A percentile compares a stretch with the other conserved stretches of the same genome.
phyloP scores from a whole-genome alignment of 2,797 vertebrate species.

The Labroides dimidiatus region DNA sequence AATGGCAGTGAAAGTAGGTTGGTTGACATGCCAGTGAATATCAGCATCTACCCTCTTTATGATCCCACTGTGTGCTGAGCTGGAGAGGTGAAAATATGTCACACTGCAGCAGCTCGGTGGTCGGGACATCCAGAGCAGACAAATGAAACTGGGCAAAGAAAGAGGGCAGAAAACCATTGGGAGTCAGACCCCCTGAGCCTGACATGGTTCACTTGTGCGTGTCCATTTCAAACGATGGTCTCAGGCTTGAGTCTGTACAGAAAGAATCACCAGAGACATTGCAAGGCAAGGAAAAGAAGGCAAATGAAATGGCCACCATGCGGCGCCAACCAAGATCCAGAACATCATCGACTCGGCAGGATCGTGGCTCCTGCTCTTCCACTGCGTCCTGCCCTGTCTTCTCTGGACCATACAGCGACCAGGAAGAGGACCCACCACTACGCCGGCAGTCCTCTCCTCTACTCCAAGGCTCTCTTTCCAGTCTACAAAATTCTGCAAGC shows the following conservation, averaged over 20 bases:
- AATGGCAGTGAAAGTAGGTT: constrained; percentile 61
- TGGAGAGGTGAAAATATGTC: constrained; percentile 67
- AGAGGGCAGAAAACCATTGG: constrained; percentile 69
- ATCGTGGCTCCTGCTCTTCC: constrained; percentile 80
- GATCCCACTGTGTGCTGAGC: constrained; percentile 48
- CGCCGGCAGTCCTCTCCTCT: constrained; percentile 76
- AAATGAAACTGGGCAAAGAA: constrained; percentile 64
- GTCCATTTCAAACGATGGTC: constrained; percentile 73
- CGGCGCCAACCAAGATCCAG: constrained; percentile 63
- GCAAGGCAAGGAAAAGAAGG: constrained; percentile 32
- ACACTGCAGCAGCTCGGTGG: constrained; percentile 57
- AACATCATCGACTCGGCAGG: constrained; percentile 64
- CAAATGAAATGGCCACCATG: constrained; percentile 63
- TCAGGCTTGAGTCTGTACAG: constrained; percentile 71
- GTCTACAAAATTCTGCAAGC: constrained; percentile 52
- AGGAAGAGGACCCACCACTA: constrained; percentile 67
- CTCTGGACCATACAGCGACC: constrained; percentile 76
- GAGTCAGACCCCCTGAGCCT: constrained; percentile 63
- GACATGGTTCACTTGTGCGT: constrained; percentile 83
- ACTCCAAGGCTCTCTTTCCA: constrained; percentile 71
- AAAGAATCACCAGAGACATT: constrained; percentile 52
- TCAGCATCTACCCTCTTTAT: constrained; percentile 42
- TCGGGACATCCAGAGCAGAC: constrained; percentile 71
- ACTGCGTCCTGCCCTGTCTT: constrained; percentile 82
- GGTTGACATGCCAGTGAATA: constrained; percentile 47